A percentile compares a stretch with the other conserved stretches of the same genome.
These are phyloP conservation scores for Thymelicus sylvestris DNA, from an alignment of 2,888 invertebrate genomes.

Conservation along the genomic window DNA sequence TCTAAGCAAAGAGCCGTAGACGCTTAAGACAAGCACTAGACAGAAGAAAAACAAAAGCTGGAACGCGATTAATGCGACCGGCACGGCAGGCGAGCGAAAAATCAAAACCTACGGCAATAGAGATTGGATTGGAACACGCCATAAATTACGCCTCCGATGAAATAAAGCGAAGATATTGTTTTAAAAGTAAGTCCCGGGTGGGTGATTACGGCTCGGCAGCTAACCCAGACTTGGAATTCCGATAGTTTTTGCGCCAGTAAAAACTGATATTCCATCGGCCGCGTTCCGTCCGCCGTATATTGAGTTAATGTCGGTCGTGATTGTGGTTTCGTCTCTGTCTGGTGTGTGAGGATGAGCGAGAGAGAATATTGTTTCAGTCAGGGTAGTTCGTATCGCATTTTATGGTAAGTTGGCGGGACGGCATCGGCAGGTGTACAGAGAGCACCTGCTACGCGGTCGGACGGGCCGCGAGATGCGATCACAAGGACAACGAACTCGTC, in stretches of 20 bases:
- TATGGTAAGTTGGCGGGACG: constrained; percentile 79
- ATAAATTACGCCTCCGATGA: constrained; percentile 80
- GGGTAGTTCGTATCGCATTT: constrained; percentile 81
- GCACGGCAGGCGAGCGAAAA: constrained; percentile 63
- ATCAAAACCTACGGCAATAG: constrained; percentile 66
- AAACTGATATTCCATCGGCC: constrained; percentile 81
- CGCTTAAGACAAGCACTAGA: constrained; percentile 71
- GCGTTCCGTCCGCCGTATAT: constrained; percentile 76
- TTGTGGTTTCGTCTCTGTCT: constrained; percentile 68
- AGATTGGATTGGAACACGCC: constrained; percentile 62
- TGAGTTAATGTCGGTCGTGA: constrained; percentile 82
- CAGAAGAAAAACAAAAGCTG: constrained; percentile 79
- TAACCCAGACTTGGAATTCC: constrained; percentile 79
- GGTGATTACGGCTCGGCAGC: constrained; percentile 72
- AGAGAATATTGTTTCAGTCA: constrained; percentile 68
- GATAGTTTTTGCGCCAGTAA: constrained; percentile 82
- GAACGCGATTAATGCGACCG: constrained; percentile 68
- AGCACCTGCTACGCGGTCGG: constrained; percentile 81
- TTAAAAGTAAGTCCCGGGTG: constrained; percentile 75
- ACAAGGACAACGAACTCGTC: constrained; percentile 76
- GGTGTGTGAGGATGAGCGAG: constrained; percentile 60
- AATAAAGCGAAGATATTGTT: constrained; percentile 79
- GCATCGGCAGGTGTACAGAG: constrained; percentile 73
- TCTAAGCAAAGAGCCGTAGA: constrained; percentile 72
- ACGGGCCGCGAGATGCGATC: constrained; percentile 70